Percentiles rank a stretch among this genome's conserved stretches.
Conservation (phyloP, 37 sponge, comb jelly and placozoan genomes). For the Ephydatia muelleri region DNA sequence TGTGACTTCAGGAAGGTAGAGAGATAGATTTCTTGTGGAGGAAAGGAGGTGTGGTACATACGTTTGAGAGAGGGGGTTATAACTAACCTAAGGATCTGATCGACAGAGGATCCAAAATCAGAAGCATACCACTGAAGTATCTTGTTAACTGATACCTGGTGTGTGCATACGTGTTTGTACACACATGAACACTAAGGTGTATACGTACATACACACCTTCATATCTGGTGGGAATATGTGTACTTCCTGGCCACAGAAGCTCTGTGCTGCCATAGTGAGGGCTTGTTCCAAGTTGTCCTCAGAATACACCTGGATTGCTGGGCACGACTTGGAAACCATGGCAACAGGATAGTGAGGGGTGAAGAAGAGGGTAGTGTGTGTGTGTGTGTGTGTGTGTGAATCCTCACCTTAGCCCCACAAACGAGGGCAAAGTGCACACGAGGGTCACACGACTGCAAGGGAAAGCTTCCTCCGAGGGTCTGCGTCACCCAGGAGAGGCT, state of each 20-base stretch:
- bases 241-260: slow-evolving; percentile 80
- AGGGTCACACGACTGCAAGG: slow-evolving; percentile 66
- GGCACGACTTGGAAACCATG: slow-evolving; percentile 70
- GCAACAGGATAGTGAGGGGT: too few relatives aligned
- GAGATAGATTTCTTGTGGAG: slow-evolving; percentile 23
- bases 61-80: too few relatives aligned
- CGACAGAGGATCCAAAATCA: slow-evolving; percentile 69
- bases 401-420: slow-evolving; percentile 86
- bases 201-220: background rate
- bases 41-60: too few relatives aligned
- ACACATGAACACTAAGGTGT: background rate
- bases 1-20: slow-evolving; percentile 26
- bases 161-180: background rate
- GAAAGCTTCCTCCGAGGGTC: slow-evolving; percentile 63
- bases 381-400: too few relatives aligned
- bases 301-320: slow-evolving; percentile 86
- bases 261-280: slow-evolving; percentile 57
- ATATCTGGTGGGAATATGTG: slow-evolving; percentile 16
- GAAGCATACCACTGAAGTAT: slow-evolving; percentile 81
- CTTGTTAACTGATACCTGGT: slow-evolving; percentile 67
- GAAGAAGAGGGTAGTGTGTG: too few relatives aligned
- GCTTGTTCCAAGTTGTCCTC: slow-evolving; percentile 65
- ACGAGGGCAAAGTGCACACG: slow-evolving; percentile 89
- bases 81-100: slow-evolving; percentile 41
- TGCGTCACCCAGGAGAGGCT: slow-evolving; percentile 32